Percentiles rank a stretch among this genome's conserved stretches.
Evolutionary conservation across 2,888 invertebrate genomes (phyloP).

Genomic region (Hirtodrosophila trivittata): DNA sequence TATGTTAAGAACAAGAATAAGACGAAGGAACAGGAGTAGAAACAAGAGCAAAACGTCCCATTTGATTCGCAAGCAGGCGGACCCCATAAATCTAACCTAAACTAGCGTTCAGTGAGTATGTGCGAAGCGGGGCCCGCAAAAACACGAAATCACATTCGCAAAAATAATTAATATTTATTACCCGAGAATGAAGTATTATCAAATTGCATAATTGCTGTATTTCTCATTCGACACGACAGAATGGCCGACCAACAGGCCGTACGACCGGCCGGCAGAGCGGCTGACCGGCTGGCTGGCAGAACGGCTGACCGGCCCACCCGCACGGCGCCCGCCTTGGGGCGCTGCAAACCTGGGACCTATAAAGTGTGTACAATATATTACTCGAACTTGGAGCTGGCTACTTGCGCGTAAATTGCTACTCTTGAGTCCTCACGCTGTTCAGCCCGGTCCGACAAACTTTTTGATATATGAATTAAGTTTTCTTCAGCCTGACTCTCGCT

Average conservation of each 20-base stretch:
- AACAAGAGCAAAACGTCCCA: conserved; percentile 58
- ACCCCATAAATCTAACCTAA: conserved; percentile 70
- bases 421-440: conserved; percentile 53
- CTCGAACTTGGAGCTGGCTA: conserved; percentile 61
- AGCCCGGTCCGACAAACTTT: conserved; percentile 64
- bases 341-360: conserved; percentile 45
- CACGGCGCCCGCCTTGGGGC: conserved; percentile 25
- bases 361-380: conserved; percentile 58
- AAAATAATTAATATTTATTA: conserved; percentile 79
- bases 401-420: conserved; percentile 79
- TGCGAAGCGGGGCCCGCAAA: conserved; percentile 10
- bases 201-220: conserved; percentile 80
- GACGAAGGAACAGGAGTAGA: conserved; percentile 1
- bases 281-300: conserved; percentile 12
- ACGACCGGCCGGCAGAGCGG: background rate
- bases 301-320: conserved; percentile 43
- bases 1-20: background rate
- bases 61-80: conserved; percentile 61
- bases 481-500: conserved; percentile 36
- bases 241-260: conserved; percentile 12
- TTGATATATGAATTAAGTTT: conserved; percentile 79
- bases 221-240: conserved; percentile 79
- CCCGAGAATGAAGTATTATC: conserved; percentile 79
- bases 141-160: conserved; percentile 63
- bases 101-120: conserved; percentile 60